Base-by-base conservation (phyloP, 2,797 vertebrate genomes). In the Gadopsis marmoratus region DNA sequence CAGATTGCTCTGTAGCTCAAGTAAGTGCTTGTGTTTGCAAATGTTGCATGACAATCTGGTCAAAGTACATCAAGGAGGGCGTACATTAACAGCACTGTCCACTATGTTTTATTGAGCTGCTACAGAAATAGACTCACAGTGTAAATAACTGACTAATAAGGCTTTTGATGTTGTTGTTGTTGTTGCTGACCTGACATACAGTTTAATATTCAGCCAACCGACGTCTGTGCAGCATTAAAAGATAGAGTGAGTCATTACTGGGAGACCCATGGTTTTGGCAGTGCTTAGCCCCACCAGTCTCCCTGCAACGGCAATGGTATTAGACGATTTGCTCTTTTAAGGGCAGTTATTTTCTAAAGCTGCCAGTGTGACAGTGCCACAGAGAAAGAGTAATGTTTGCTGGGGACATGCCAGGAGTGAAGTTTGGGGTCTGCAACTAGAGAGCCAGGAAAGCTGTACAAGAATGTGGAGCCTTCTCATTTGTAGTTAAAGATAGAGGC, bases 401-500 rank as follows among this genome's bases (percentile, higher is more conserved):
- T 92, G 90, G 91, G 83, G 73, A 59, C 67, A 75, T 81, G 92
- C 93, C 93, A 87, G 85, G 80, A 84, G 89, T 79, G 86, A 88
- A 84, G 78, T 89, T 90, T 86, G 89, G 84, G 86, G 79, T 92
- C 90, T 95, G 96, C 94, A 96, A 97, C 96, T 96, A 96, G 97
- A 96, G 91, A 96, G 95, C 95, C 93, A 92, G 95, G 93, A 94
- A 95, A 96, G 96, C 97, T 93, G 92, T 84, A 84, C 92, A 97
- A 97, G 98, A 99, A 99, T 99, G 97, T 95, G 93, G 96, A 96
- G 96, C 96, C 95, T 92, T 96, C 96, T 96, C 95, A 93, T 96
- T 97, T 95, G 95, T 96, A 96, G 98, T 98, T 99, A 99, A 98
- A 99, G 97, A 99, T 99, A 99, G 98, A 96, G 94, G 79, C 96